Percentiles rank a stretch among this genome's conserved stretches.
phyloP scores from a whole-genome alignment of 2,113 vertebrate genomes.

The Dipodomys stephensi region DNA sequence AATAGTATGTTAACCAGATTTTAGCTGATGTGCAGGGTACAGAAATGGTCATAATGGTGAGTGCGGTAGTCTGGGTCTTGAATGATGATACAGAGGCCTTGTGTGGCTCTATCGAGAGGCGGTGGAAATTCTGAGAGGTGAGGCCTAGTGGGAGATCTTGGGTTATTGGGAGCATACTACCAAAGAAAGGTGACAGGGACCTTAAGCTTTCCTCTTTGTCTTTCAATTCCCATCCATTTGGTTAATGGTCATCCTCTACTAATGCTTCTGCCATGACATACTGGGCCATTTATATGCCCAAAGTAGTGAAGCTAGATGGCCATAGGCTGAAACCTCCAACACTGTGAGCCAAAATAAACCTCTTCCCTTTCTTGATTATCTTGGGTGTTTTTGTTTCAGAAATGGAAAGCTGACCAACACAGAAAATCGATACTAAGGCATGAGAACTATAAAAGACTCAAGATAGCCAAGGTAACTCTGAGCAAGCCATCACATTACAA shows the following conservation, averaged over 20 bases:
- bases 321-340: neutral
- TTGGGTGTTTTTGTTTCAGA: neutral
- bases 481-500: neutral
- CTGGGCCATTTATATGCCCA: neutral
- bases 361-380: neutral
- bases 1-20: neutral
- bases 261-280: neutral
- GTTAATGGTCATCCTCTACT: neutral
- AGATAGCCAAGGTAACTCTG: neutral
- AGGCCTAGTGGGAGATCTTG: neutral
- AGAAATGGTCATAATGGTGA: neutral
- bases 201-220: neutral
- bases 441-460: neutral
- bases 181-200: neutral
- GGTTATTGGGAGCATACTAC: neutral
- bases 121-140: neutral
- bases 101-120: too few species aligned
- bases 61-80: neutral
- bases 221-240: neutral
- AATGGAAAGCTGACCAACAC: neutral
- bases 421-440: neutral
- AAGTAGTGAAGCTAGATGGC: neutral
- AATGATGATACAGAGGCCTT: neutral
- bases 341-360: neutral
- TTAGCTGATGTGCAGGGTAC: neutral